Base-by-base conservation (phyloP, 2,113 vertebrate species). In the Campylorhamphus procurvoides region DNA sequence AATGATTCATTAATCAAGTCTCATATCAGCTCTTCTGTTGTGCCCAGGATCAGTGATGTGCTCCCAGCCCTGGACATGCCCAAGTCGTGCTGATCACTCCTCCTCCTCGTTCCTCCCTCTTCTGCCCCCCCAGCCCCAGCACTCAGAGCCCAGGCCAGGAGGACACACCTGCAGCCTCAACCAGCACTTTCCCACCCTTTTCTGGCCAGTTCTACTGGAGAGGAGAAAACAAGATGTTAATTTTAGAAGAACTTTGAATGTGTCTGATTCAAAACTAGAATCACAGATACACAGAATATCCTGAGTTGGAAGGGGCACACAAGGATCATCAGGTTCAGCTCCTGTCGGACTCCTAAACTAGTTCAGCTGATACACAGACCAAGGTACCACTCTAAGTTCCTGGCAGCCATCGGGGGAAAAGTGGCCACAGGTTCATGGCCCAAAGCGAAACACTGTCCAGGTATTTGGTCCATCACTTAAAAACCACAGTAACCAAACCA, bases 11-110 rank as follows among this genome's bases (percentile, higher is more conserved):
- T 76, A 92, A 89, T 63, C 68, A 59, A 73, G 59, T 49, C 74
- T 84, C 31, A 7, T 14, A 63, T 62, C 53, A n/a, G 75, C 69
- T 53, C 14, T n/a, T 11, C 63, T 19, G 20, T 39, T 59, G 42
- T 69, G 71, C 22, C 84, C 37, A 56, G 64, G 59, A 62, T 35
- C 64, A 23, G 63, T 1, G 47, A 42, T 12, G 50, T 19, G 66
- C 50, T 23, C 27, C 42, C 75, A 14, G 39, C 7, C 33, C 63
- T 5, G 28, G 50, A 50, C 6, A 17, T 2, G 22, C 33, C 59
- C 8, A 0, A 1, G 0, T 6, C 1, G 2, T 1, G 3, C 40
- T 1, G 14, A 19, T 7, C 50, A 2, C 50, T 24, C 39, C 56
- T 9, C 14, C 3, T 25, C 5, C 9, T 6, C 1, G 1, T 20